A percentile compares a stretch with the other conserved stretches of the same genome.
Conservation (phyloP, 2,888 invertebrate species). For the Pyrocoelia pectoralis region DNA sequence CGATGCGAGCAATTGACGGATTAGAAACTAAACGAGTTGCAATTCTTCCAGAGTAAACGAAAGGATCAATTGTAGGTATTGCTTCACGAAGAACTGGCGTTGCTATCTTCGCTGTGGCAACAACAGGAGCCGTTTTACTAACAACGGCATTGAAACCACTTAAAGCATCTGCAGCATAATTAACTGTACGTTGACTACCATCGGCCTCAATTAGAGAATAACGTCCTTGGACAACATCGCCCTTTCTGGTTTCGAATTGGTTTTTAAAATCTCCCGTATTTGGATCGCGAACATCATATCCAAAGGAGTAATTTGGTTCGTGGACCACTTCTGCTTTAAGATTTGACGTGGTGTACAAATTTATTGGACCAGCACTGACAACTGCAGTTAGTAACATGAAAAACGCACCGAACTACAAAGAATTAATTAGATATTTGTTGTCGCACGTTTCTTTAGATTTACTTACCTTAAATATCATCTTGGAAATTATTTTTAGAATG, state of each 20-base stretch:
- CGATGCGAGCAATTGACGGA: background rate
- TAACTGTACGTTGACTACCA: slow-evolving; percentile 58
- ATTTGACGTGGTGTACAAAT: background rate
- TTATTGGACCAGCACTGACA: background rate
- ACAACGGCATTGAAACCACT: slow-evolving; percentile 55
- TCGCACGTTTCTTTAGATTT: background rate
- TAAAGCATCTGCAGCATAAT: slow-evolving; percentile 47
- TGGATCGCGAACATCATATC: background rate
- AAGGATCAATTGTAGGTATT: background rate
- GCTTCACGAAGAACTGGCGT: background rate
- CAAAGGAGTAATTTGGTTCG: slow-evolving; percentile 10
- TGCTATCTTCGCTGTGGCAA: slow-evolving; percentile 2
- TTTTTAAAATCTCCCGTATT: slow-evolving; percentile 69
- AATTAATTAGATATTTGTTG: background rate
- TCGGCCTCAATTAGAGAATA: slow-evolving; percentile 60
- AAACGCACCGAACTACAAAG: background rate
- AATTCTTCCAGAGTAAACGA: background rate
- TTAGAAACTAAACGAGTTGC: background rate
- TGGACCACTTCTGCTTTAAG: slow-evolving; percentile 7
- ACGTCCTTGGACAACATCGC: slow-evolving; percentile 65
- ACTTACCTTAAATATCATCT: background rate
- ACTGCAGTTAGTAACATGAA: background rate
- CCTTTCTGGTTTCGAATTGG: slow-evolving; percentile 68
- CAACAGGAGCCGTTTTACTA: slow-evolving; percentile 43
- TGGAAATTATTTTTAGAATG: background rate